Evolutionary conservation across 2,113 vertebrate genomes (phyloP).

Genomic region (Mustelus asterias): DNA sequence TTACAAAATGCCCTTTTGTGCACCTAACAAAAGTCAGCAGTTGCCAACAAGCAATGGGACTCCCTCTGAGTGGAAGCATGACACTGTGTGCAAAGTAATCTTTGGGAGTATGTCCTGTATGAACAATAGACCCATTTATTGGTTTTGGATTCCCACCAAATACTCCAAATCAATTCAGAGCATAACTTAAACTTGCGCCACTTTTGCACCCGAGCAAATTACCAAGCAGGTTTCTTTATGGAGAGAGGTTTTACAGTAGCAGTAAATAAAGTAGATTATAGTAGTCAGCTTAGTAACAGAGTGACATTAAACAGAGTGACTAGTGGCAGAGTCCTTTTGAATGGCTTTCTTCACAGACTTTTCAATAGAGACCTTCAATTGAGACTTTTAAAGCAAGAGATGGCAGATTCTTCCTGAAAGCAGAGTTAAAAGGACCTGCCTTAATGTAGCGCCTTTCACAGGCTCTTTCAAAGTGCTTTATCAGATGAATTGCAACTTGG

Average conservation of each 20-base stretch:
- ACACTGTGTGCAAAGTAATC: background rate
- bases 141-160: background rate
- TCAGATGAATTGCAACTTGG: too few relatives aligned
- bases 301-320: background rate
- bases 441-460: too few relatives aligned
- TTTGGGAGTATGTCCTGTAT: background rate
- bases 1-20: background rate
- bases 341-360: background rate
- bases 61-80: background rate
- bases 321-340: background rate
- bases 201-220: background rate
- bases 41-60: background rate
- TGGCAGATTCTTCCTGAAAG: background rate
- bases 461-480: too few relatives aligned
- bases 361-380: background rate
- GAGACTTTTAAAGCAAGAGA: background rate
- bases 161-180: background rate
- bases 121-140: background rate
- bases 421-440: background rate
- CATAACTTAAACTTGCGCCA: background rate
- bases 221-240: background rate
- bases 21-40: background rate
- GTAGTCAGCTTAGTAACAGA: background rate
- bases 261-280: conserved; percentile 1
- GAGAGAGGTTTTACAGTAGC: background rate